phyloP scores from a whole-genome alignment of 2,888 invertebrate genomes.

The Amphiduros pacificus region DNA sequence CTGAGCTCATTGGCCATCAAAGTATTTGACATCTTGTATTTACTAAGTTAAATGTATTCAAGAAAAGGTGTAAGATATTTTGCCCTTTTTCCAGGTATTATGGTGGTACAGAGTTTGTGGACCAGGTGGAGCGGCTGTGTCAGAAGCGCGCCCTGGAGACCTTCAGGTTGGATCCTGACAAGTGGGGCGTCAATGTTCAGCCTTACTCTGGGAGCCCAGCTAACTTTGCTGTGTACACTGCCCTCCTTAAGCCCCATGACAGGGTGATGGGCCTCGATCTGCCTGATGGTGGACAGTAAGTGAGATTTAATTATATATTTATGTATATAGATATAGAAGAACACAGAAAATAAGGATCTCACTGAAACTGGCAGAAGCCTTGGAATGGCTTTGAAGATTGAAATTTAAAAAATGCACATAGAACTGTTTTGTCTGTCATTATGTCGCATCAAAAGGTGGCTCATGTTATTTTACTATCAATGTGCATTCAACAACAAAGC shows the following conservation, averaged over 20 bases:
- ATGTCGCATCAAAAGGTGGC: too few relatives aligned
- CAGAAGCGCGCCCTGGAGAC: constrained; percentile 85
- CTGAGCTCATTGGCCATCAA: neutral
- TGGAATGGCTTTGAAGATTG: too few relatives aligned
- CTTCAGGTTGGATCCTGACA: constrained; percentile 76
- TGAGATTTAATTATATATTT: neutral
- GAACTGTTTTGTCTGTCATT: too few relatives aligned
- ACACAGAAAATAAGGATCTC: too few relatives aligned
- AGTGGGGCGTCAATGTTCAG: constrained; percentile 98
- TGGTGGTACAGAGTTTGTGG: constrained; percentile 95
- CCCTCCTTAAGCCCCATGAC: constrained; percentile 80
- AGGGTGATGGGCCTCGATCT: constrained; percentile 95
- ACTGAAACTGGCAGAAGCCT: too few relatives aligned
- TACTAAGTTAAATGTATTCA: too few relatives aligned
- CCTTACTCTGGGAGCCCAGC: constrained; percentile 96
- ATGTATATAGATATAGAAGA: too few relatives aligned
- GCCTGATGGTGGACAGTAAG: constrained; percentile 89
- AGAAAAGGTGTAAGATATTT: neutral
- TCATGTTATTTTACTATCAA: too few relatives aligned
- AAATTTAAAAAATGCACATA: too few relatives aligned
- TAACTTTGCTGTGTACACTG: constrained; percentile 95
- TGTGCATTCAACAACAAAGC: too few relatives aligned
- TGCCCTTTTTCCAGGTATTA: constrained; percentile 74
- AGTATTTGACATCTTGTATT: too few relatives aligned
- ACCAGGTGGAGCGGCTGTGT: constrained; percentile 86